phyloP scores from a whole-genome alignment of 2,888 invertebrate species.

The Pandemis cinnamomeana region DNA sequence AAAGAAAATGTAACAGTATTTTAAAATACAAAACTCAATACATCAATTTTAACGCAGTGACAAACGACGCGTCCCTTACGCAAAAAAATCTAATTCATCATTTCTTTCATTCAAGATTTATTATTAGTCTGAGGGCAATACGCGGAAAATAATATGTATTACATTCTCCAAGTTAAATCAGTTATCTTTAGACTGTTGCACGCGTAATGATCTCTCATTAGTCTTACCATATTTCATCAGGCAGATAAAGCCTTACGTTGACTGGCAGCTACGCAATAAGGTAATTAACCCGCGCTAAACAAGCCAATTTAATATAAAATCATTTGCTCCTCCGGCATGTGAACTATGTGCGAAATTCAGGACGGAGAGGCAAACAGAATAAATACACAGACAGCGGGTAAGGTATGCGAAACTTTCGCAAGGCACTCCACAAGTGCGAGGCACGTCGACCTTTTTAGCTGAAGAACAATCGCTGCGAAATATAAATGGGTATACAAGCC shows the following conservation, averaged over 20 bases:
- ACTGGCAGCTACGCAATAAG: constrained; percentile 48
- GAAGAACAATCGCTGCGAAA: constrained; percentile 41
- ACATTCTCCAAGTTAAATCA: constrained; percentile 1
- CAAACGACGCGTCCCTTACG: constrained; percentile 9
- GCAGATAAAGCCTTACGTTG: constrained; percentile 33
- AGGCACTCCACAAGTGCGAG: constrained; percentile 50
- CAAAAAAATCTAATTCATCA: constrained; percentile 16
- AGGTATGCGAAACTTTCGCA: constrained; percentile 57
- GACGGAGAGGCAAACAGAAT: constrained; percentile 51
- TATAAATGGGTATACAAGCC: constrained; percentile 37
- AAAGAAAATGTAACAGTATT: neutral
- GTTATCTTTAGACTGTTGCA: constrained; percentile 15
- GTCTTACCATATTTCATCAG: constrained; percentile 30
- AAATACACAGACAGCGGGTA: constrained; percentile 55
- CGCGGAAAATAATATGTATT: neutral
- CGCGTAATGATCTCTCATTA: constrained; percentile 27
- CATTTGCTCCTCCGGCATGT: constrained; percentile 51
- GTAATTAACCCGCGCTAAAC: constrained; percentile 58
- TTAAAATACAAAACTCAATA: neutral
- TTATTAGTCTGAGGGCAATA: neutral
- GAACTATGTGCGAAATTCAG: constrained; percentile 59
- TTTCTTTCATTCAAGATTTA: neutral
- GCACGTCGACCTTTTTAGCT: constrained; percentile 51
- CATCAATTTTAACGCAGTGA: constrained; percentile 2
- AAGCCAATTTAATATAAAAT: constrained; percentile 56